phyloP scores from a whole-genome alignment of 1,140 invertebrate genomes.

The Cotesia typhae region DNA sequence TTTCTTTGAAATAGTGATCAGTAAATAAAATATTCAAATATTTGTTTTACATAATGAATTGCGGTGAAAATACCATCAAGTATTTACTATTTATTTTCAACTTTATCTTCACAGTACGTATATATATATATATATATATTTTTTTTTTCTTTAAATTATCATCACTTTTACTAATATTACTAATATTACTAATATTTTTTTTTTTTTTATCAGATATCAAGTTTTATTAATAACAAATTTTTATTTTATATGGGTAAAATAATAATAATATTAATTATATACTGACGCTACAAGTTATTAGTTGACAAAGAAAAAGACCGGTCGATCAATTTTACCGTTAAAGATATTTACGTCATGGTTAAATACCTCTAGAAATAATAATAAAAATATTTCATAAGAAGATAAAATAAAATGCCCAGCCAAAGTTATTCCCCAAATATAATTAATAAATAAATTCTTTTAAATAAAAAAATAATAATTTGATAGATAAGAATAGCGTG shows the following conservation, averaged over 20 bases:
- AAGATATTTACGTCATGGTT: neutral
- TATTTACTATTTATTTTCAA: constrained; percentile 85
- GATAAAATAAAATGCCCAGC: too few species aligned
- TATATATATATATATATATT: too few species aligned
- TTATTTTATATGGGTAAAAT: too few species aligned
- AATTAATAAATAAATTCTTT: too few species aligned
- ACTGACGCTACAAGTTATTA: constrained; percentile 3
- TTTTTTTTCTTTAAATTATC: neutral
- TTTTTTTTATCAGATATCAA: neutral
- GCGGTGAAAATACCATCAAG: constrained; percentile 81
- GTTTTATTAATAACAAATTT: too few species aligned
- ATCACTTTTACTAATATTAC: constrained; percentile 11
- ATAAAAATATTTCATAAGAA: neutral
- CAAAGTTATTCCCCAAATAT: too few species aligned
- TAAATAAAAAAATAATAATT: too few species aligned
- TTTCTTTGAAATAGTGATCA: neutral
- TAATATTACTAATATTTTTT: neutral
- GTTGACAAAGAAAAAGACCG: neutral
- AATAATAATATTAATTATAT: neutral
- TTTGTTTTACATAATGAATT: constrained; percentile 63
- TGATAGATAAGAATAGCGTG: too few species aligned
- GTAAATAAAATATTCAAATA: constrained; percentile 46
- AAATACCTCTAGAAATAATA: neutral
- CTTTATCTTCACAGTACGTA: constrained; percentile 85
- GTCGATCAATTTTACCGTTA: constrained; percentile 2